phyloP scores from a whole-genome alignment of 1,140 invertebrate species.

The Scylla paramamosain region DNA sequence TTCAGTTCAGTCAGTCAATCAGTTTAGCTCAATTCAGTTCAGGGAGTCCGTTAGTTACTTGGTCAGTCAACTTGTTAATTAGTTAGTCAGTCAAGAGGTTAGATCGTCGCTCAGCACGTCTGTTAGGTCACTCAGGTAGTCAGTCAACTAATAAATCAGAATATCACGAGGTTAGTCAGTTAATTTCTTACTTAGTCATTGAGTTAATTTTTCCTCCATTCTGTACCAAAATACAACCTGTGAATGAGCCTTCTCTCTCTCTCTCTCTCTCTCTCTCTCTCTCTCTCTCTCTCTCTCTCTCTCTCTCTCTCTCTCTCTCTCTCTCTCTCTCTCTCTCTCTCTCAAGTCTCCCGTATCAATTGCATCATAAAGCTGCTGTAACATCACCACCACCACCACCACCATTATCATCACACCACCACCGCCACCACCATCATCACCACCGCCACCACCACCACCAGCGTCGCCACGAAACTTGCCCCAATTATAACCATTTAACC shows the following conservation, averaged over 20 bases:
- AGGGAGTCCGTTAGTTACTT: no score
- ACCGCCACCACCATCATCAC: background rate
- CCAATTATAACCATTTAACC: background rate
- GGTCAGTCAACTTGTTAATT: no score
- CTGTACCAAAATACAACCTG: background rate
- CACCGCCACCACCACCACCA: constrained; percentile 4
- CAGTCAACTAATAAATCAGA: no score
- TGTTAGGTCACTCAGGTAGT: no score
- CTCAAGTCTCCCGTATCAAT: background rate
- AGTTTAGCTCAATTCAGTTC: no score
- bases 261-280: constrained; percentile 3
- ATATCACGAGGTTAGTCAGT: background rate
- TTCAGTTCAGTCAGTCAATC: no score
- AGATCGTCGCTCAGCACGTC: no score
- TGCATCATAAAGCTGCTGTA: background rate
- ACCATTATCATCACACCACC: background rate
- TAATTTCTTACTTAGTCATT: background rate
- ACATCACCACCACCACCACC: background rate
- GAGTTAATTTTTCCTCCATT: background rate
- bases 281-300: constrained; percentile 13
- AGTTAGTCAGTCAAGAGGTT: no score
- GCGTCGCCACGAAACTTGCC: background rate
- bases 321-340: constrained; percentile 19
- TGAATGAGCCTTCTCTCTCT: background rate
- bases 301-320: constrained; percentile 12